Evolutionary conservation across 2,888 invertebrate species (phyloP).

Genomic region (Unio pictorum): DNA sequence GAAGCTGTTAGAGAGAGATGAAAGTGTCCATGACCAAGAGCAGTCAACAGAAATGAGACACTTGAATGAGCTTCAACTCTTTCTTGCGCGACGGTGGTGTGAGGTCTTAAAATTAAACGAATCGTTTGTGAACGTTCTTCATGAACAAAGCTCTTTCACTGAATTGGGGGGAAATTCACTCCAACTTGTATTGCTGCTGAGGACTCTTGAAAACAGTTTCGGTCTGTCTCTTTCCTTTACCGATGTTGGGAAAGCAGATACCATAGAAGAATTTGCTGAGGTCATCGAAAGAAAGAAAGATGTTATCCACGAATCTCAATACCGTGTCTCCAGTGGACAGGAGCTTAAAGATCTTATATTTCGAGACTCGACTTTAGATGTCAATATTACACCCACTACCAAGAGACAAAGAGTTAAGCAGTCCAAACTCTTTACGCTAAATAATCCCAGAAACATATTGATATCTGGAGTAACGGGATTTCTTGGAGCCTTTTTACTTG

Average conservation of each 20-base stretch:
- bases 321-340: slow-evolving; percentile 12
- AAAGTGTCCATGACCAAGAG: slow-evolving; percentile 32
- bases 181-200: slow-evolving; percentile 22
- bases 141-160: slow-evolving; percentile 47
- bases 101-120: slow-evolving; percentile 42
- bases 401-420: slow-evolving; percentile 33
- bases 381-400: slow-evolving; percentile 16
- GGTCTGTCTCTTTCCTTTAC: slow-evolving; percentile 39
- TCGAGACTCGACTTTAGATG: slow-evolving; percentile 36
- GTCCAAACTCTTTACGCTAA: slow-evolving; percentile 20
- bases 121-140: slow-evolving; percentile 32
- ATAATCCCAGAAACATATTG: slow-evolving; percentile 38
- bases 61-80: slow-evolving; percentile 43
- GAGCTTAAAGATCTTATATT: slow-evolving; percentile 37
- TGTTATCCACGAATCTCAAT: slow-evolving; percentile 18
- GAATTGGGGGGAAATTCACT: slow-evolving; percentile 50
- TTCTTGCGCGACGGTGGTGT: slow-evolving; percentile 42
- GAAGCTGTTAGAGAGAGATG: slow-evolving; percentile 39
- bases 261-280: slow-evolving; percentile 47
- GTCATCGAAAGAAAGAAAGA: slow-evolving; percentile 36
- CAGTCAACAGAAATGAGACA: slow-evolving; percentile 29
- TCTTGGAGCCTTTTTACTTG: slow-evolving; percentile 46
- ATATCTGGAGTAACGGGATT: slow-evolving; percentile 54
- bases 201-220: slow-evolving; percentile 39
- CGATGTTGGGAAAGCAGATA: slow-evolving; percentile 45